Base-by-base conservation (phyloP, 2,888 invertebrate genomes). In the Stratiomys singularior region DNA sequence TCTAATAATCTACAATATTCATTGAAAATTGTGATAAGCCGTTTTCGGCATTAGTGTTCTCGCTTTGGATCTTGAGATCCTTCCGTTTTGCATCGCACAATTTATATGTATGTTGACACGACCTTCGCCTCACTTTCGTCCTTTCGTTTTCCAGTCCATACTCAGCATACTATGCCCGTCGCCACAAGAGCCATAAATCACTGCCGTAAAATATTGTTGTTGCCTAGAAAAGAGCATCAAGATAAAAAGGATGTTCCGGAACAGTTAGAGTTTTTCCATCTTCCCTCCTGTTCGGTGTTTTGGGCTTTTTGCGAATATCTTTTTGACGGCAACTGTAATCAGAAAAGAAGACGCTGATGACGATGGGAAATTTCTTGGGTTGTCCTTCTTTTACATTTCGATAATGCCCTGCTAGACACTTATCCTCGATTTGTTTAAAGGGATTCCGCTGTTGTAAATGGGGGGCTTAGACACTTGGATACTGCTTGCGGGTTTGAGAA, bases 101-200 rank as follows among this genome's bases (percentile, higher is more conserved):
- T 69, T 46, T 30, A 30, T 25, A 67, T n/a, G n/a, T n/a, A n/a
- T 67, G 67, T 23, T 46, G 23, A n/a, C n/a, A 21, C 13, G 46
- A 46, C 67, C 21, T n/a, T 21, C 9, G 47, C 69, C 46, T 15
- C 69, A 23, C 47, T 47, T 21, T 30, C 15, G 30, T 23, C 23
- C 30, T 37, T 9, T 9, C 37, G 5, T 37, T 37, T 37, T 64
- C 18, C 46, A 46, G 11, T 11, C 47, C 18, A 13, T 47, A 28
- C 23, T 30, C 18, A 47, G 30, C 23, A 46, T n/a, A 47, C 23
- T 69, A 9, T 25, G 47, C 44, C 25, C 5, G n/a, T 13, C 47
- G 69, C 47, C 69, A 44, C 7, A 69, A n/a, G 23, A 69, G 69
- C 64, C 76, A 64, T 76, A 76, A 76, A 76, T 76, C 76, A 76